Evolutionary conservation across 2,888 invertebrate species (phyloP), one percentile per base, ranked within the genome.

Genomic region (Cheilosia vulpina): DNA sequence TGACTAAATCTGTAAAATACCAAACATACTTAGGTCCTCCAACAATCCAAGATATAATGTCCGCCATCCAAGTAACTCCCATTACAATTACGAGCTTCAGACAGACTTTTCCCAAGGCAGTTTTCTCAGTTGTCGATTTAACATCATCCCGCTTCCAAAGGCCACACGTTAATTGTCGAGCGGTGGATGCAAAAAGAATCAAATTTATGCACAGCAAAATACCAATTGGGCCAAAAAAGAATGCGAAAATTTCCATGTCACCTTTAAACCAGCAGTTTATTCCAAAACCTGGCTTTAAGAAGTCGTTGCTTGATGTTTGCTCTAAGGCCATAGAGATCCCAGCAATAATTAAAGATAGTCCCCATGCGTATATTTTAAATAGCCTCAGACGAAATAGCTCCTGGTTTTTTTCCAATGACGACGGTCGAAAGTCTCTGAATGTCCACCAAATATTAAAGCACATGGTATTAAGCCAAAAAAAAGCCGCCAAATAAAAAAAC

Each of bases 371-470:
- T 89, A 95, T 94, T 89, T 95, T 95, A 93, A 97, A 97, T 88
- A 96, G 93, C 75, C 96, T 94, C 89, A 97, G 94, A 75, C 97
- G 94, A 90, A 96, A 94, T 87, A 95, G 93, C 93, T 97, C 97
- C 93, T 97, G 97, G 88, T 96, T 95, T 92, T 96, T 96, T 93
- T 97, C 97, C 92, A 97, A 93, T 89, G 95, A 96, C 89, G 96
- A 96, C 87, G 97, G 97, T 71, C 97, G 94, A 91, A 97, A 94
- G 93, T 97, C 97, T 87, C 97, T 96, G 93, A 87, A 93, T 21
- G 97, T 97, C 97, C 97, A 97, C 97, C 97, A 97, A 91, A 97
- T 97, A 93, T 97, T 97, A 93, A 97, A 97, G 93, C 97, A 97
- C 97, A 97, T 97, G 87, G 97, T 97, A 93, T 97, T 97, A 62